Conservation (phyloP, 2,797 vertebrate genomes). For the Sebastes trivittatus region DNA sequence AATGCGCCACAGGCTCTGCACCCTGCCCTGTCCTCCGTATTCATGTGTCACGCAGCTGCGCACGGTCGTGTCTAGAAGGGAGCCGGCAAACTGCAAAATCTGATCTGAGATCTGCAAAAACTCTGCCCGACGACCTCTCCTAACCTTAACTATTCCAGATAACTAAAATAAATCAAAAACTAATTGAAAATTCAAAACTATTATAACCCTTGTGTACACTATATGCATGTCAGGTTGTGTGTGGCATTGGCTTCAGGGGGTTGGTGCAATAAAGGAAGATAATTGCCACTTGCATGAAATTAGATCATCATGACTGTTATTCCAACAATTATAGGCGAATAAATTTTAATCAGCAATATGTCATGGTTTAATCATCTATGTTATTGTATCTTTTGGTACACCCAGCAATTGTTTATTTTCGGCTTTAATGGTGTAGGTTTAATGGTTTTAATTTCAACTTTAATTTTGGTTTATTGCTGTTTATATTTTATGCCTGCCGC, state of each 20-base stretch:
- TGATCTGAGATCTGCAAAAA: too few relatives aligned
- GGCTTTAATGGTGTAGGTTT: constrained; percentile 12
- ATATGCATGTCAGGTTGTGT: not conserved
- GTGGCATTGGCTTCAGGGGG: not conserved
- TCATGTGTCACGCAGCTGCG: too few relatives aligned
- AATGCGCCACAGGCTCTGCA: too few relatives aligned
- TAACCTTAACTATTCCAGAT: too few relatives aligned
- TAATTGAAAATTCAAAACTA: too few relatives aligned
- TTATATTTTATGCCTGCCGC: constrained; percentile 25
- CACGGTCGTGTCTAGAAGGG: too few relatives aligned
- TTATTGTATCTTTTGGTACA: constrained; percentile 51
- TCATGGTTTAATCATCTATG: constrained; percentile 43
- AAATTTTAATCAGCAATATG: constrained; percentile 52
- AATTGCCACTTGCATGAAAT: constrained; percentile 32
- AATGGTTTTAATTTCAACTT: constrained; percentile 47
- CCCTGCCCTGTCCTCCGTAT: too few relatives aligned
- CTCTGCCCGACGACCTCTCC: too few relatives aligned
- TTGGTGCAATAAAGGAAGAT: not conserved
- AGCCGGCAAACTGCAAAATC: too few relatives aligned
- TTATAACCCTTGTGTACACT: too few relatives aligned
- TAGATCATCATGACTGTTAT: constrained; percentile 40
- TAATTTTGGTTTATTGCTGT: constrained; percentile 47
- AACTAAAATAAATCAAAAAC: too few relatives aligned
- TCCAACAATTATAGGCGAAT: constrained; percentile 44
- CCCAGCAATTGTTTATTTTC: constrained; percentile 19